phyloP scores from a whole-genome alignment of 2,797 vertebrate species.

The Coreius guichenoti region DNA sequence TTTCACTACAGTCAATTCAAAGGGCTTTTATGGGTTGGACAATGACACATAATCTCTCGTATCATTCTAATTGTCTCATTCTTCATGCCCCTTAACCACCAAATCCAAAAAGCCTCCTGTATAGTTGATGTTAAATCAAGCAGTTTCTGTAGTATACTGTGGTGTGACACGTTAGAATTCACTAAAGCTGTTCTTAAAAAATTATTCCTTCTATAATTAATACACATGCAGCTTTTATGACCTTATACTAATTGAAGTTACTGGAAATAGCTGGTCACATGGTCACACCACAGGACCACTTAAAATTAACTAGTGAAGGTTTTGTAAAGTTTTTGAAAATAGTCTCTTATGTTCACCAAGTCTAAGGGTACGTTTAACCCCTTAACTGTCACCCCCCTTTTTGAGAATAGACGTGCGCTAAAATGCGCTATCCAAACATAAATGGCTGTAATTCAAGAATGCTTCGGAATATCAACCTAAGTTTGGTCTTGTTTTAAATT shows the following conservation, averaged over 20 bases:
- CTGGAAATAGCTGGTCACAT: not conserved
- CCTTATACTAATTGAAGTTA: slow-evolving; percentile 21
- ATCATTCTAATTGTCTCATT: slow-evolving; percentile 11
- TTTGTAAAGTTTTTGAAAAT: not conserved
- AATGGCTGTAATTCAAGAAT: too few relatives aligned
- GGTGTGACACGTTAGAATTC: not conserved
- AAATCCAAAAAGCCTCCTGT: slow-evolving; percentile 5
- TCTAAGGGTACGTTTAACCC: not conserved
- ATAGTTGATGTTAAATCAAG: not conserved
- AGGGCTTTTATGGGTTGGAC: slow-evolving; percentile 5
- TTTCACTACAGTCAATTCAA: not conserved
- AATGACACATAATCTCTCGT: slow-evolving; percentile 9
- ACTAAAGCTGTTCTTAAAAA: not conserved
- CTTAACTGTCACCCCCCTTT: too few relatives aligned
- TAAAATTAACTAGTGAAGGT: not conserved
- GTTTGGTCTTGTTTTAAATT: too few relatives aligned
- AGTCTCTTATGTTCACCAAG: not conserved
- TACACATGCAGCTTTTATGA: not conserved
- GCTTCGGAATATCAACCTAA: too few relatives aligned
- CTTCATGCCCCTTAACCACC: not conserved
- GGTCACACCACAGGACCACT: not conserved
- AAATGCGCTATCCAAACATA: too few relatives aligned
- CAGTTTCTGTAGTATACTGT: not conserved
- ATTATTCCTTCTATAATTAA: not conserved
- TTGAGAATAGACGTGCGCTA: too few relatives aligned